Conservation (phyloP, 2,888 invertebrate species). For the Plagodis dolabraria region DNA sequence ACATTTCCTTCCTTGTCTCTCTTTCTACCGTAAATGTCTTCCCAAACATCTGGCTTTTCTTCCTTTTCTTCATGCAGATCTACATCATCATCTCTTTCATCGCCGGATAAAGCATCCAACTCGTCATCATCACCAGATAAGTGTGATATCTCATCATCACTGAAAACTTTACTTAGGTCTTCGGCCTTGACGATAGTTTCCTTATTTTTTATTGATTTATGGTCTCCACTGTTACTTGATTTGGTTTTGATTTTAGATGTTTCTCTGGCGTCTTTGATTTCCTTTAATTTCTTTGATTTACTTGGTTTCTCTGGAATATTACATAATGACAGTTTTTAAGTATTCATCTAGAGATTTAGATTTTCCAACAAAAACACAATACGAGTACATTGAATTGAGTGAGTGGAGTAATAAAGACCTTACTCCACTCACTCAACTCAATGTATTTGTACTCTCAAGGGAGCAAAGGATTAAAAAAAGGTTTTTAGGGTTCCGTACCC, state of each 20-base stretch:
- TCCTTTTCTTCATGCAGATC: slow-evolving; percentile 47
- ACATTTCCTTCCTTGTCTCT: slow-evolving; percentile 92
- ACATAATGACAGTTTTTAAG: too few relatives aligned
- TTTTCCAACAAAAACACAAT: too few relatives aligned
- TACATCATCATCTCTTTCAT: slow-evolving; percentile 45
- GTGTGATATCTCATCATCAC: slow-evolving; percentile 79
- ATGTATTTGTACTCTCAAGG: too few relatives aligned
- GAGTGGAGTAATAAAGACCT: too few relatives aligned
- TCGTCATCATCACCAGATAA: slow-evolving; percentile 64
- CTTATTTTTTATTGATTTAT: slow-evolving; percentile 30
- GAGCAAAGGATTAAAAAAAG: too few relatives aligned
- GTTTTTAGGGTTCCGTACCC: too few relatives aligned
- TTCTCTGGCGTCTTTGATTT: slow-evolving; percentile 27
- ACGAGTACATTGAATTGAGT: too few relatives aligned
- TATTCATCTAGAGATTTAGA: too few relatives aligned
- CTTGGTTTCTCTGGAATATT: slow-evolving; percentile 52
- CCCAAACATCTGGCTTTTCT: slow-evolving; percentile 85
- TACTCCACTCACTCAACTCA: too few relatives aligned
- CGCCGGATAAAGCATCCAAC: slow-evolving; percentile 29
- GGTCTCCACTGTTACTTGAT: slow-evolving; percentile 12
- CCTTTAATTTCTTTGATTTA: slow-evolving; percentile 41
- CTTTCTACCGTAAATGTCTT: slow-evolving; percentile 97
- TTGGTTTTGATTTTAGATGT: slow-evolving; percentile 31
- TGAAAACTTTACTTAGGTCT: slow-evolving; percentile 68
- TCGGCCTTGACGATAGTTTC: slow-evolving; percentile 60